Conservation (phyloP, 2,888 invertebrate genomes). For the Glaucopsyche alexis region DNA sequence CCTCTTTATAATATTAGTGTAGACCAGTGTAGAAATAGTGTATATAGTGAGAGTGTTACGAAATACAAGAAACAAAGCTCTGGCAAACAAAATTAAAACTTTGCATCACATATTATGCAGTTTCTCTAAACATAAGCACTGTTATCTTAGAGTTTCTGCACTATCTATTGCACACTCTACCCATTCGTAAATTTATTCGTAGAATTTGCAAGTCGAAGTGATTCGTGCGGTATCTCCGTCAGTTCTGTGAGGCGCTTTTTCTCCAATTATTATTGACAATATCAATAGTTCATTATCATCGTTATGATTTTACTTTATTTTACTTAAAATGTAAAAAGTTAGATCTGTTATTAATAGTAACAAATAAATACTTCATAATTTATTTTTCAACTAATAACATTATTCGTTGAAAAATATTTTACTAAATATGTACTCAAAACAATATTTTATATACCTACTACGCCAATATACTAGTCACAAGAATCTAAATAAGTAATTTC, state of each 20-base stretch:
- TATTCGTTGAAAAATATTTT: no score
- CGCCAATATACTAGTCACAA: no score
- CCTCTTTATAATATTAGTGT: no score
- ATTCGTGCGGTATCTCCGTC: conserved; percentile 3
- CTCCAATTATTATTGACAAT: background rate
- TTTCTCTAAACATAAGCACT: background rate
- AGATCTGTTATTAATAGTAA: background rate
- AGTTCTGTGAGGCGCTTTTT: background rate
- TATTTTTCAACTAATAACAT: background rate
- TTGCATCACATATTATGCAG: background rate
- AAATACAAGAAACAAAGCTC: no score
- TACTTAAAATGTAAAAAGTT: background rate
- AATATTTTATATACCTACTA: no score
- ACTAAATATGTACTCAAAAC: no score
- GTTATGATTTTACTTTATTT: background rate
- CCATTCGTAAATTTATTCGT: background rate
- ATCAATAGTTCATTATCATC: background rate
- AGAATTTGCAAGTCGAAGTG: conserved; percentile 11
- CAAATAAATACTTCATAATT: background rate
- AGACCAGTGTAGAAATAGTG: no score
- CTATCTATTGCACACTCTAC: background rate
- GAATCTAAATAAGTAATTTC: no score
- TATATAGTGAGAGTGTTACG: no score
- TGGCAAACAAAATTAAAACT: background rate
- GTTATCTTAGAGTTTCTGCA: background rate